Evolutionary conservation across 2,888 invertebrate species (phyloP).

Genomic region (Clitarchus hookeri): DNA sequence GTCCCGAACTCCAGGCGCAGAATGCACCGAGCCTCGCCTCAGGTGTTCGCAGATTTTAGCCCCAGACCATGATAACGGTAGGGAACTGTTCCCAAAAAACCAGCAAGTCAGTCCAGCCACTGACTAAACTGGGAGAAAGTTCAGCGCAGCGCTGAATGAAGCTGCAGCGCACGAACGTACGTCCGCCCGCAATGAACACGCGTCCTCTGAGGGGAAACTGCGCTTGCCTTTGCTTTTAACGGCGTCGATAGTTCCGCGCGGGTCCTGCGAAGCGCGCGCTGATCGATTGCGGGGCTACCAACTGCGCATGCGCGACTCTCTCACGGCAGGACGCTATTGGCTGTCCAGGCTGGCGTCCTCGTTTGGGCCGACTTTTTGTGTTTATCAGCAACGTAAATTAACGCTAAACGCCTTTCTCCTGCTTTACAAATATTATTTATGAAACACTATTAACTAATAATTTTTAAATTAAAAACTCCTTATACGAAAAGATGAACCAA

Average conservation of each 20-base stretch:
- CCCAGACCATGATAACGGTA: background rate
- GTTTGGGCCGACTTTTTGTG: background rate
- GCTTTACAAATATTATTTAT: background rate
- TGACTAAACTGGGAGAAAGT: constrained; percentile 2
- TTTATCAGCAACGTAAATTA: background rate
- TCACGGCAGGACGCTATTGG: background rate
- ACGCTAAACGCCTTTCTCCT: background rate
- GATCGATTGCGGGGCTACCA: background rate
- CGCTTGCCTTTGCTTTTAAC: background rate
- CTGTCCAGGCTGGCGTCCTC: background rate
- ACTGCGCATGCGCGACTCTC: background rate
- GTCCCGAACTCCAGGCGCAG: background rate
- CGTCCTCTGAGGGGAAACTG: background rate
- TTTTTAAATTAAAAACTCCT: background rate
- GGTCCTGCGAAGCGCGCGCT: background rate
- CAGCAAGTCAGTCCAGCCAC: constrained; percentile 14
- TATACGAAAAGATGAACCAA: background rate
- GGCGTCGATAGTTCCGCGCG: background rate
- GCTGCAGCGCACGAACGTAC: background rate
- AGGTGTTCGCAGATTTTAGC: background rate
- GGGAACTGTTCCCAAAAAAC: background rate
- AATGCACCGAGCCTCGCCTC: background rate
- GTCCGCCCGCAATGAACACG: background rate
- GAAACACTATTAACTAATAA: background rate
- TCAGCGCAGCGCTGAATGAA: background rate